Evolutionary conservation across 2,797 vertebrate genomes (phyloP).

Genomic region (Perdix hodgsoniae): DNA sequence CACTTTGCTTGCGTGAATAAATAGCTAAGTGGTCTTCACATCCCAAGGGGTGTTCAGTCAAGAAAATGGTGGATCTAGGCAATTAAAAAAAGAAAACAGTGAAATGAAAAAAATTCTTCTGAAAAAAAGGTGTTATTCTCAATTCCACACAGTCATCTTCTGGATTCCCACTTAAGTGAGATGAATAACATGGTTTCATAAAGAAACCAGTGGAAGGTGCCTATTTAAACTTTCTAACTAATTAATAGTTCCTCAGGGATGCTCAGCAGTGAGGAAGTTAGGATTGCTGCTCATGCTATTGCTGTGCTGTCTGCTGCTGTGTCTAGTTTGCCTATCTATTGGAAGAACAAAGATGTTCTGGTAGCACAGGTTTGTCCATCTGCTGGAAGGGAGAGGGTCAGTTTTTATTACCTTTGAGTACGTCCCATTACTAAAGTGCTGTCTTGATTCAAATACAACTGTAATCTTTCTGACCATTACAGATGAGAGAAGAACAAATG

Average conservation of each 20-base stretch:
- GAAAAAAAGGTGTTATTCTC: slow-evolving; percentile 48
- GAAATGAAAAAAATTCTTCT: slow-evolving; percentile 42
- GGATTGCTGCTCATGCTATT: neutral
- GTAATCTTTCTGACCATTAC: neutral
- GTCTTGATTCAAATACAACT: neutral
- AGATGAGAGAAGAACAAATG: neutral
- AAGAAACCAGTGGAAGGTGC: slow-evolving; percentile 17
- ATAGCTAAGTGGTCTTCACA: slow-evolving; percentile 63
- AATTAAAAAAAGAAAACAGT: slow-evolving; percentile 71
- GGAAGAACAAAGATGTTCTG: neutral
- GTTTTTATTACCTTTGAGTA: neutral
- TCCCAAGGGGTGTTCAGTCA: slow-evolving; percentile 48
- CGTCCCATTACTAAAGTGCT: neutral
- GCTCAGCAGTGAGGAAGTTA: slow-evolving; percentile 24
- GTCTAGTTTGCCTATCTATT: neutral
- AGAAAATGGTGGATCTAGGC: slow-evolving; percentile 59
- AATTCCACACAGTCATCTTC: slow-evolving; percentile 53
- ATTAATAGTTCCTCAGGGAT: slow-evolving; percentile 64
- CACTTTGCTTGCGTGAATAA: slow-evolving; percentile 62
- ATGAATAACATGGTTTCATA: slow-evolving; percentile 10
- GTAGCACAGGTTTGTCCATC: neutral
- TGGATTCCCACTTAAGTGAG: slow-evolving; percentile 68
- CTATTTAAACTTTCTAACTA: slow-evolving; percentile 62
- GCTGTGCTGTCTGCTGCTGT: neutral
- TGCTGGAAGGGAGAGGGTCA: neutral